phyloP scores from a whole-genome alignment of 2,888 invertebrate species.

The Terebella lapidaria region DNA sequence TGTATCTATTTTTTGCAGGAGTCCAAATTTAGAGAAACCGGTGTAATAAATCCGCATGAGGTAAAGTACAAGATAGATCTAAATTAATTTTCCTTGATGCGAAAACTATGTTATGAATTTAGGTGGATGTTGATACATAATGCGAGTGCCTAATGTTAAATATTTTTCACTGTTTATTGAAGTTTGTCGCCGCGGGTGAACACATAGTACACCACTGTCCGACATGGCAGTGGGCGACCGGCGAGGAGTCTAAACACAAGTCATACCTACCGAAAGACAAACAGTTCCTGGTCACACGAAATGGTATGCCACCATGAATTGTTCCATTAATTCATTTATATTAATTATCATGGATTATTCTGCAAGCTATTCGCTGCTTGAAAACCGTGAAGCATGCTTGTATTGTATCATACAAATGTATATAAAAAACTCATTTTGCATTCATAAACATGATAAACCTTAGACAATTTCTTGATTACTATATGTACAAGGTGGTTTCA shows the following conservation, averaged over 20 bases:
- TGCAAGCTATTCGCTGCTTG: too few relatives aligned
- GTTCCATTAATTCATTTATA: too few relatives aligned
- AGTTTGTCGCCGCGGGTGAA: constrained; percentile 95
- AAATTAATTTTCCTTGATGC: not conserved
- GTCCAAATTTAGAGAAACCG: constrained; percentile 94
- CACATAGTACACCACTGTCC: constrained; percentile 98
- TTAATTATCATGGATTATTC: too few relatives aligned
- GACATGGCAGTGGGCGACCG: constrained; percentile 97
- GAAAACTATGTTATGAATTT: constrained; percentile 1
- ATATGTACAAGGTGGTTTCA: too few relatives aligned
- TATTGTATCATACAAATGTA: too few relatives aligned
- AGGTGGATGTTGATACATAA: not conserved
- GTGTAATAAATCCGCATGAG: constrained; percentile 96
- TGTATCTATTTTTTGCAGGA: constrained; percentile 62
- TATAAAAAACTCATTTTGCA: too few relatives aligned
- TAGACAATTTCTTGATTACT: too few relatives aligned
- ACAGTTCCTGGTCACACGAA: constrained; percentile 93
- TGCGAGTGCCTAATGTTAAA: not conserved
- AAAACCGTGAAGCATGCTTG: too few relatives aligned
- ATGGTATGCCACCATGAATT: too few relatives aligned
- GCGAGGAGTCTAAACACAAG: constrained; percentile 83
- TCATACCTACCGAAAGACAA: constrained; percentile 89
- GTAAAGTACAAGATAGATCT: too few relatives aligned
- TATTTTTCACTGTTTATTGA: constrained; percentile 10
- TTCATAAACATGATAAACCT: too few relatives aligned